These are phyloP conservation scores for Drosophila neocordata DNA, from an alignment of 1,140 invertebrate species.

Conservation along the genomic window DNA sequence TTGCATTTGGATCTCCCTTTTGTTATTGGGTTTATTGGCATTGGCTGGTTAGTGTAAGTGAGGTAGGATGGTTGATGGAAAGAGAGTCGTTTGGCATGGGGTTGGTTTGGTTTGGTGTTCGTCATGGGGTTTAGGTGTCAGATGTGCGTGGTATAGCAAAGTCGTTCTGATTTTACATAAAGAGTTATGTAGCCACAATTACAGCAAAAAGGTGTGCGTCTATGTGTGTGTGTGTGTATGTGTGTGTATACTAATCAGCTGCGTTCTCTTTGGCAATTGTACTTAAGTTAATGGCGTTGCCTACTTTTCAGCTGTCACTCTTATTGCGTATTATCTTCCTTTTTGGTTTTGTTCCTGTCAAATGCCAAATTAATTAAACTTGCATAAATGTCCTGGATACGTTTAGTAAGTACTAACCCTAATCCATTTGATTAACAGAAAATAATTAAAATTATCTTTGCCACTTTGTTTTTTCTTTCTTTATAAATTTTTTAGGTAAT, in stretches of 20 bases:
- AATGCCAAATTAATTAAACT: not conserved
- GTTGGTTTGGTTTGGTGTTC: no score
- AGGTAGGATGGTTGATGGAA: not conserved
- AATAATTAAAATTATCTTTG: not conserved
- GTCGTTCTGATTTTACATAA: conserved; percentile 5
- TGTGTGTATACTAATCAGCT: conserved; percentile 9
- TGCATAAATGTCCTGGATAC: not conserved
- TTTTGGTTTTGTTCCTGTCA: not conserved
- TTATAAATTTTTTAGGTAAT: not conserved
- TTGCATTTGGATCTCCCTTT: conserved; percentile 31
- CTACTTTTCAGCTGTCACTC: conserved; percentile 25
- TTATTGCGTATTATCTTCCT: conserved; percentile 9
- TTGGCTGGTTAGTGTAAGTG: conserved; percentile 12
- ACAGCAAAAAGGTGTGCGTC: conserved; percentile 3
- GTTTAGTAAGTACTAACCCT: not conserved
- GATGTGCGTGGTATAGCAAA: not conserved
- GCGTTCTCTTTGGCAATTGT: not conserved
- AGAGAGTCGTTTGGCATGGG: no score
- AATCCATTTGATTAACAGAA: not conserved
- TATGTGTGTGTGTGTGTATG: conserved; percentile 8
- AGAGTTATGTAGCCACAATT: conserved; percentile 9
- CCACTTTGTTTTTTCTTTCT: not conserved
- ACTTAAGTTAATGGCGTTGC: conserved; percentile 6
- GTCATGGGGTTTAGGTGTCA: conserved; percentile 2
- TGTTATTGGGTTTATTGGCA: conserved; percentile 49